Base-by-base conservation (phyloP, 1,140 invertebrate species). In the Lycorma delicatula region DNA sequence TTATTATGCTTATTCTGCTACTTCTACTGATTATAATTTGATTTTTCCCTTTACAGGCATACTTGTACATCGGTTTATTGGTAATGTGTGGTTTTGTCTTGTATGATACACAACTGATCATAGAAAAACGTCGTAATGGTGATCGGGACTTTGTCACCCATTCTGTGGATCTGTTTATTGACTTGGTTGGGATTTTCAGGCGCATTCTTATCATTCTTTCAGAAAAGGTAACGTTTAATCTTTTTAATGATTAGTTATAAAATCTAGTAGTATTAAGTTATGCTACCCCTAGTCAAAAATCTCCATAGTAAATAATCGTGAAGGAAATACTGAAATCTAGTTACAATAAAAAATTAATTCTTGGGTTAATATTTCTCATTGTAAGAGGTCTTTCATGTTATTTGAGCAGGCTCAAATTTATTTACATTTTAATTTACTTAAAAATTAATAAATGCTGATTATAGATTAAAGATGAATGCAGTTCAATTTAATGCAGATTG, bases 41-140 rank as follows among this genome's bases (percentile, higher is more conserved):
- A n/a, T n/a, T n/a, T n/a, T 59, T 59, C 60, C 41, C 63, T 54
- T 69, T 68, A 41, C 72, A 95, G 81, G 69, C 82, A 36, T 84
- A 95, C 64, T 72, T 98, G 11, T 97, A 97, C 70, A 66, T 92
- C 49, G 93, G 93, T 51, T 77, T 98, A 13, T 74, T 85, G 47
- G 73, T 96, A 4, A 93, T 98, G 85, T 95, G 92, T 71, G 91
- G 84, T 46, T 98, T 98, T 72, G 83, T 98, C 22, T 77, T 98
- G 26, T 98, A 91, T 67, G 95, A 98, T 69, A 98, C 95, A 9
- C 94, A 97, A 73, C 74, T 93, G 50, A 98, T 98, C 61, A 86
- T 97, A 61, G 93, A 97, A 70, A 97, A 97, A 71, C 81, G 85
- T 63, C 81, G 89, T 53, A 79, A 81, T 68, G 94, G 94, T 47